Base-by-base conservation (phyloP, 2,113 vertebrate species). In the Colius striatus region DNA sequence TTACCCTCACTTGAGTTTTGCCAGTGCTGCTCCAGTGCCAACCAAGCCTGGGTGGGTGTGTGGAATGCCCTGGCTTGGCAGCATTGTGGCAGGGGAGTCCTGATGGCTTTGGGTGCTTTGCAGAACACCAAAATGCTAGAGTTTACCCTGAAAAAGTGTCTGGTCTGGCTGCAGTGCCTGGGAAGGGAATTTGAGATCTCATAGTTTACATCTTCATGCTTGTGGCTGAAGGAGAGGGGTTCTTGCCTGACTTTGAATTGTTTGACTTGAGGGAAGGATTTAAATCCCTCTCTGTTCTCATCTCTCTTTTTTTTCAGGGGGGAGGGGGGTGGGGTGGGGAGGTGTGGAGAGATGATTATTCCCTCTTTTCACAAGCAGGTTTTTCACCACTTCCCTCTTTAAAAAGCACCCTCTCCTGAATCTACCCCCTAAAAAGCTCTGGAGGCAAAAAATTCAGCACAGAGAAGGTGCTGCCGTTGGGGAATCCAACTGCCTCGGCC, bases 21-120 rank as follows among this genome's bases (percentile, higher is more conserved):
- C 82, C 5, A 5, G 66, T 3, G 57, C 73, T 50, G 48, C 73
- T 41, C 27, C 1, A 2, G 3, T 41, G 76, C 77, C 85, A 61
- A 51, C 51, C 0, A 0, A 54, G 53, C 41, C 25, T 0, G 8
- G 23, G 19, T 13, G 65, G 67, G 54, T 18, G 14, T 4, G 0
- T 1, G 9, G 14, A 32, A 27, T 43, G 32, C 16, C 27, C 14
- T 11, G 12, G 12, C 41, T 32, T 4, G 2, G n/a, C 80, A 83
- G 80, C 62, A 65, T 57, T 0, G 0, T 1, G 7, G 20, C 32
- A 36, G 17, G 32, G 13, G 5, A 11, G 21, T 2, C 4, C 18
- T 26, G 32, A 10, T 11, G 21, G 29, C 25, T 70, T 72, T 9
- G 51, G 22, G 47, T 0, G 3, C 43, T 80, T 70, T 53, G 25